Conservation (phyloP, 2,888 invertebrate species). For the Girardia tigrina region DNA sequence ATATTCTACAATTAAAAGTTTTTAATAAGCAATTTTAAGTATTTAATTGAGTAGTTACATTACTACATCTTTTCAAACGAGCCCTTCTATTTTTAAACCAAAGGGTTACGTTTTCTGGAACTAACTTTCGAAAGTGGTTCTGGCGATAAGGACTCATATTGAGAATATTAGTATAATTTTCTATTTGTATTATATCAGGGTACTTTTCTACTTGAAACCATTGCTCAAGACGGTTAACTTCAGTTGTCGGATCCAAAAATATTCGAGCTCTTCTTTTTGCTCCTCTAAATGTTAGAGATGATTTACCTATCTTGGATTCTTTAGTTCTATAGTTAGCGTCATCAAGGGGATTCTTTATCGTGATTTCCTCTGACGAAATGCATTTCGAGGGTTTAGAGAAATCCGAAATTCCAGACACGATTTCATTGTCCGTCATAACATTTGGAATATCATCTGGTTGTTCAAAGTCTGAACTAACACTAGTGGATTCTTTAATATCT, state of each 20-base stretch:
- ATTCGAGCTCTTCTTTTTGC: slow-evolving; percentile 10
- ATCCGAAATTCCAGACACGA: background rate
- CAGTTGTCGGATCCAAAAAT: slow-evolving; percentile 1
- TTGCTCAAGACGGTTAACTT: background rate
- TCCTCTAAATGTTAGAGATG: background rate
- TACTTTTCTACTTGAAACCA: slow-evolving; percentile 13
- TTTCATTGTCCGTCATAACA: background rate
- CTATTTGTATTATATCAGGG: background rate
- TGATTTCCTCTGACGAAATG: background rate
- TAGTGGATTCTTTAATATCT: background rate
- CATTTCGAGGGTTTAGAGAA: background rate
- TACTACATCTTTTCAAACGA: background rate
- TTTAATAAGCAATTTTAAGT: background rate
- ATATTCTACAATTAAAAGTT: background rate
- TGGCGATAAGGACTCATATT: slow-evolving; percentile 4
- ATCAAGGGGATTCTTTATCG: no score
- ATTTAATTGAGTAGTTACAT: background rate
- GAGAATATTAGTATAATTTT: slow-evolving; percentile 9
- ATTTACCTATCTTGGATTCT: background rate
- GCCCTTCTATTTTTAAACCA: slow-evolving; percentile 16
- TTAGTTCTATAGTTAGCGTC: background rate
- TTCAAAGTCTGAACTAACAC: background rate
- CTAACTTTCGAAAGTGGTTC: slow-evolving; percentile 9
- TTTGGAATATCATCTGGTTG: slow-evolving; percentile 2
- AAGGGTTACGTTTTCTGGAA: slow-evolving; percentile 2